Evolutionary conservation across 1,140 invertebrate species (phyloP), one percentile per base, ranked within the genome.

Genomic region (Formica exsecta): DNA sequence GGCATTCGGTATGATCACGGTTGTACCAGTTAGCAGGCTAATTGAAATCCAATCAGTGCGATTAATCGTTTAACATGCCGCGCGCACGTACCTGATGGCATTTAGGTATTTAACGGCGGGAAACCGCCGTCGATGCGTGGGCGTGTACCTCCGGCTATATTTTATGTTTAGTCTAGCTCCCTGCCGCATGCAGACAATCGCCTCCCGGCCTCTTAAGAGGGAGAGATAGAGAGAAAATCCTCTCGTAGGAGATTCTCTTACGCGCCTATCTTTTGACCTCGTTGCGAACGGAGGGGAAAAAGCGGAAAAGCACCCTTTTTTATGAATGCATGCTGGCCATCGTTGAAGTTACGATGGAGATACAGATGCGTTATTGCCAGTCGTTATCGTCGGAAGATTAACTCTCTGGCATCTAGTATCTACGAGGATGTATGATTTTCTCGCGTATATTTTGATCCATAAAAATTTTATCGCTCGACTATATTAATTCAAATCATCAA

Each of bases 31-130:
- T 90, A 89, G 90, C 93, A 91, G 91, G 74, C 92, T 94, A 94
- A 94, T 94, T 94, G 94, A 87, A 94, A 93, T 93, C 93, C 93
- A 94, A 94, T 94, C 91, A 92, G 90, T 68, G 88, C 91, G 90
- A 94, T 94, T 94, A 94, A 94, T 94, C 90, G 93, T 86, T 92
- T 91, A 92, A 93, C 91, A 93, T 91, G 88, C 90, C 88, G 81
- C 68, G 85, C 75, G 77, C 87, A 86, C 70, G 59, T 75, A 89
- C 68, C 87, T 87, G 68, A 86, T 80, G 90, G 91, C 93, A 91
- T 94, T 94, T 94, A 89, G 93, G 91, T 93, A 93, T 93, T 94
- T 94, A 93, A 93, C 92, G 89, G 87, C 90, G 73, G 54, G 62
- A 81, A 91, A 86, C 87, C 84, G 76, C 85, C 36, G 70, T 74